phyloP scores from a whole-genome alignment of 2,113 vertebrate genomes.

The Baryphthengus martii region DNA sequence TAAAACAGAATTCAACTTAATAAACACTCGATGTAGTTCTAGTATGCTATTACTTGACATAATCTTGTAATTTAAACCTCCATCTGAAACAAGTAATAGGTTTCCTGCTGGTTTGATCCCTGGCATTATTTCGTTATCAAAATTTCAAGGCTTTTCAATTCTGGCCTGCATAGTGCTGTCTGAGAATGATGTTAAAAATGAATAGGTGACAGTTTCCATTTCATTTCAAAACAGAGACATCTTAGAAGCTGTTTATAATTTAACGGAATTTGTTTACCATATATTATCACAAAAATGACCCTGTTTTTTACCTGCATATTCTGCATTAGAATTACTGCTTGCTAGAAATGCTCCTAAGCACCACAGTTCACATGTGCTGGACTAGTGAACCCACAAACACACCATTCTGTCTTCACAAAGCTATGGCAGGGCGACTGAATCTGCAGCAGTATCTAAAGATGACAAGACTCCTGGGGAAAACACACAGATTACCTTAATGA shows the following conservation, averaged over 20 bases:
- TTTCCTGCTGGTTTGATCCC: background rate
- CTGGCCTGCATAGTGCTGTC: background rate
- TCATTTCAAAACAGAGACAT: background rate
- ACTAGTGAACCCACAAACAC: background rate
- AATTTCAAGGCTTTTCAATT: background rate
- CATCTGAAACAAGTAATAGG: background rate
- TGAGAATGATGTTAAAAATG: background rate
- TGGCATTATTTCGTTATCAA: background rate
- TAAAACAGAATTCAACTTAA: background rate
- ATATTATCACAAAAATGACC: background rate
- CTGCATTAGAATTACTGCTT: background rate
- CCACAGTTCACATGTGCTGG: background rate
- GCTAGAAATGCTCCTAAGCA: background rate
- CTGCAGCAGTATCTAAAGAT: background rate
- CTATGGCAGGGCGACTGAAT: background rate
- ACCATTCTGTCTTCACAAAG: background rate
- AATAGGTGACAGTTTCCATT: background rate
- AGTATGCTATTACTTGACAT: background rate
- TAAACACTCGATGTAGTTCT: background rate
- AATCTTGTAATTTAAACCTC: background rate
- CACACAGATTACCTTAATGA: background rate
- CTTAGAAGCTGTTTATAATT: background rate
- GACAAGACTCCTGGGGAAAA: background rate
- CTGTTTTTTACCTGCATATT: background rate
- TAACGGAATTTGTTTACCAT: background rate